phyloP scores from a whole-genome alignment of 2,888 invertebrate species.

The Bimastos eiseni region DNA sequence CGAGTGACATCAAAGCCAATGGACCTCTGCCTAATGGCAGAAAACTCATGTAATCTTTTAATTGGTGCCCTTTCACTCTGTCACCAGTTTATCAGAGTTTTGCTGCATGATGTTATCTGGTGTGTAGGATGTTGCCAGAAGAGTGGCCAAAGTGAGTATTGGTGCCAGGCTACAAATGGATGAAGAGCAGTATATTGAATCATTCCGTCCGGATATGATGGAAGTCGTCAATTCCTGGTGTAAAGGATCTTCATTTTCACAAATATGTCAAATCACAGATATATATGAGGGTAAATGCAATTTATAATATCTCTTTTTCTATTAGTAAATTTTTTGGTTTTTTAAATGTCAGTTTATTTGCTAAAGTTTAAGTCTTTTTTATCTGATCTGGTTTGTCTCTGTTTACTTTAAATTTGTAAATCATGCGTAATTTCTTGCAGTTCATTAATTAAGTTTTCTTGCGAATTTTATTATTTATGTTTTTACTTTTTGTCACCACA shows the following conservation, averaged over 20 bases:
- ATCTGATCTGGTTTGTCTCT: not conserved
- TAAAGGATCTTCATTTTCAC: conserved; percentile 85
- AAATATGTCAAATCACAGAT: conserved; percentile 76
- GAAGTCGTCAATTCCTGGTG: conserved; percentile 95
- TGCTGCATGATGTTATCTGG: not conserved
- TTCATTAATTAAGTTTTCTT: not conserved
- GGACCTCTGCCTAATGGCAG: too few relatives aligned
- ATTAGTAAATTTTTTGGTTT: not conserved
- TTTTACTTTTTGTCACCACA: not conserved
- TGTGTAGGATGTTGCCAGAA: conserved; percentile 73
- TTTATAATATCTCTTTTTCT: not conserved
- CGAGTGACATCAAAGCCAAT: too few relatives aligned
- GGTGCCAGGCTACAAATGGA: conserved; percentile 68
- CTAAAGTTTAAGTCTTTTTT: not conserved
- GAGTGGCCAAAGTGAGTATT: conserved; percentile 68
- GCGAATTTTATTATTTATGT: not conserved
- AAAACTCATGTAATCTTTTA: too few relatives aligned
- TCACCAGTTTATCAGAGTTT: too few relatives aligned
- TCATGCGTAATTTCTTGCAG: not conserved
- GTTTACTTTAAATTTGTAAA: not conserved
- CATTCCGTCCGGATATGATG: conserved; percentile 93
- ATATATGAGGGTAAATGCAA: conserved; percentile 57
- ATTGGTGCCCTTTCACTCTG: too few relatives aligned
- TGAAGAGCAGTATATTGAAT: conserved; percentile 85
- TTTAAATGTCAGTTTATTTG: not conserved